A percentile compares a stretch with the other conserved stretches of the same genome.
These are phyloP conservation scores for Cremastinae sp. DNA, from an alignment of 2,888 invertebrate genomes.

Conservation along the genomic window DNA sequence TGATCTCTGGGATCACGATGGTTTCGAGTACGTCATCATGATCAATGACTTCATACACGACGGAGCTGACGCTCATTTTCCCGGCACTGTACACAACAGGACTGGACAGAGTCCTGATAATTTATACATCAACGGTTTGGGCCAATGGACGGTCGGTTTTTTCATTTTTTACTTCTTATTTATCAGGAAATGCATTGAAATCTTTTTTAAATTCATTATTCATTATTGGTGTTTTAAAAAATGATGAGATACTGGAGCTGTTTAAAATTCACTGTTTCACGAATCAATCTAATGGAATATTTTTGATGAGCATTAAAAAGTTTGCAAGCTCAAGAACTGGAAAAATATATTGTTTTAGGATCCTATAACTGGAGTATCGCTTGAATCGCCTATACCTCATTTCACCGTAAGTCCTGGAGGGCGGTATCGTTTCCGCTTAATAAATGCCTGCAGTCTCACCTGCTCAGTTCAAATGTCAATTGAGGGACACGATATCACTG, in stretches of 20 bases:
- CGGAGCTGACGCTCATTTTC: constrained; percentile 88
- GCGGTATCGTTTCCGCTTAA: constrained; percentile 57
- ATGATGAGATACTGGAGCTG: no score
- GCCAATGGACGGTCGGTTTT: constrained; percentile 73
- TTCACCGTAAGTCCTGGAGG: neutral
- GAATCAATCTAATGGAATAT: no score
- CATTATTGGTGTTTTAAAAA: no score
- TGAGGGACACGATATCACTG: constrained; percentile 81
- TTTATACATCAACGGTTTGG: constrained; percentile 91
- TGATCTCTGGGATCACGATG: constrained; percentile 60
- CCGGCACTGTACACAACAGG: constrained; percentile 88
- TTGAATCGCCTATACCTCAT: neutral
- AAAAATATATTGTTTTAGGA: no score
- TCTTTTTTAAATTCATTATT: neutral
- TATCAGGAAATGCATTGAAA: neutral
- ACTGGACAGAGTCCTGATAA: constrained; percentile 92
- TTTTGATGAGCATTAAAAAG: no score
- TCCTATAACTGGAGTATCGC: constrained; percentile 5
- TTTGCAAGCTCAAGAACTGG: no score
- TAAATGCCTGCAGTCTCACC: constrained; percentile 82
- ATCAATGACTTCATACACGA: constrained; percentile 78
- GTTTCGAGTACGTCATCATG: constrained; percentile 53
- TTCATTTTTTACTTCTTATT: neutral
- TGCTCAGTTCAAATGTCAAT: constrained; percentile 81
- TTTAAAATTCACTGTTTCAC: no score